Conservation (phyloP, 2,113 vertebrate species). For the Fregetta grallaria region DNA sequence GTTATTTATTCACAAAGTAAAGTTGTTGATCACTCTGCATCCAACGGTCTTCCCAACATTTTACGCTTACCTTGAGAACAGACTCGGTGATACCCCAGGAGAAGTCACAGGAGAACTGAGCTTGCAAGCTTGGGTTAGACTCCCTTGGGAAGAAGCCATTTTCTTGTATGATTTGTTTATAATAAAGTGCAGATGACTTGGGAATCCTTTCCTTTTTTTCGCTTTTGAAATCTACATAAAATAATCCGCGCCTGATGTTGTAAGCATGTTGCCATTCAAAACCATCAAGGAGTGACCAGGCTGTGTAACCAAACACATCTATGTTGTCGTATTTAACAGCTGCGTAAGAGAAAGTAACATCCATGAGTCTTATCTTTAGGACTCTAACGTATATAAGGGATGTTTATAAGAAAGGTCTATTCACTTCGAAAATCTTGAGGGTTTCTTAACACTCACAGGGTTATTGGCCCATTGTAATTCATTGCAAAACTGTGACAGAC, state of each 20-base stretch:
- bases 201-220: slow-evolving; percentile 79
- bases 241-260: slow-evolving; percentile 84
- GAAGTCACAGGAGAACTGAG: slow-evolving; percentile 89
- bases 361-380: neutral
- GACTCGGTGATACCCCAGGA: slow-evolving; percentile 93
- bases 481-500: neutral
- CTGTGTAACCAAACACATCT: slow-evolving; percentile 87
- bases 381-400: neutral
- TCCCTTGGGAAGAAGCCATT: slow-evolving; percentile 83
- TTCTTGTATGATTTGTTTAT: slow-evolving; percentile 80
- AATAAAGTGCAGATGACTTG: slow-evolving; percentile 90
- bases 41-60: neutral
- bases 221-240: slow-evolving; percentile 86
- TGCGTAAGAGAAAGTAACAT: slow-evolving; percentile 54
- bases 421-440: neutral
- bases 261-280: slow-evolving; percentile 93
- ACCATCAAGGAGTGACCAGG: slow-evolving; percentile 94
- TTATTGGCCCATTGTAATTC: neutral
- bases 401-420: neutral
- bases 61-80: slow-evolving; percentile 82
- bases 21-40: neutral
- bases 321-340: slow-evolving; percentile 84
- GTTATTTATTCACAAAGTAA: neutral
- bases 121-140: slow-evolving; percentile 61
- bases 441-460: neutral